phyloP scores from a whole-genome alignment of 2,113 vertebrate genomes.

The Phalacrocorax brasilianus region DNA sequence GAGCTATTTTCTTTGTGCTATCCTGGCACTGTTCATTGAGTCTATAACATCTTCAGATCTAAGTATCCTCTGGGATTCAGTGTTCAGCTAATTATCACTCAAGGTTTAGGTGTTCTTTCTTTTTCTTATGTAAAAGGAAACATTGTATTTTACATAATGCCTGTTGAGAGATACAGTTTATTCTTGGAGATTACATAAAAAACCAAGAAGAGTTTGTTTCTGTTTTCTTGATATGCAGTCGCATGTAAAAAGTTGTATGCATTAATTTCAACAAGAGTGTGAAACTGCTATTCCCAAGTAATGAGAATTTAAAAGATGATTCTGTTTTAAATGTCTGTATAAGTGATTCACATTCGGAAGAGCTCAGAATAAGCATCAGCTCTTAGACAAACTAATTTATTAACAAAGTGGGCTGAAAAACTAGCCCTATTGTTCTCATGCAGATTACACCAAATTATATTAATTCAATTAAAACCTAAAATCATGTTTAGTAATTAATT shows the following conservation, averaged over 20 bases:
- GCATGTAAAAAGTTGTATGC: background rate
- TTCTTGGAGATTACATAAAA: constrained; percentile 21
- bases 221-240: background rate
- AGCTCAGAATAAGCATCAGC: background rate
- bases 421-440: background rate
- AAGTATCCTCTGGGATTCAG: background rate
- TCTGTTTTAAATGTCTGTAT: background rate
- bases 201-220: background rate
- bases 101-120: background rate
- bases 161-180: background rate
- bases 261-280: background rate
- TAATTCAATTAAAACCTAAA: constrained; percentile 67
- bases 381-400: background rate
- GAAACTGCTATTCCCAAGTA: background rate
- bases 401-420: constrained; percentile 11
- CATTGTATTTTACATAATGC: background rate
- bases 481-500: constrained; percentile 62
- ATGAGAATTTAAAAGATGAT: background rate
- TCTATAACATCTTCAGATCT: background rate
- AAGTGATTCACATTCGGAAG: background rate
- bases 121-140: constrained; percentile 21
- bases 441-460: constrained; percentile 38
- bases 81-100: background rate
- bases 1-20: background rate
- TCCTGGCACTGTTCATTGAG: background rate